These are phyloP conservation scores for Cygnus olor DNA, from an alignment of 2,797 vertebrate genomes.

Conservation along the genomic window DNA sequence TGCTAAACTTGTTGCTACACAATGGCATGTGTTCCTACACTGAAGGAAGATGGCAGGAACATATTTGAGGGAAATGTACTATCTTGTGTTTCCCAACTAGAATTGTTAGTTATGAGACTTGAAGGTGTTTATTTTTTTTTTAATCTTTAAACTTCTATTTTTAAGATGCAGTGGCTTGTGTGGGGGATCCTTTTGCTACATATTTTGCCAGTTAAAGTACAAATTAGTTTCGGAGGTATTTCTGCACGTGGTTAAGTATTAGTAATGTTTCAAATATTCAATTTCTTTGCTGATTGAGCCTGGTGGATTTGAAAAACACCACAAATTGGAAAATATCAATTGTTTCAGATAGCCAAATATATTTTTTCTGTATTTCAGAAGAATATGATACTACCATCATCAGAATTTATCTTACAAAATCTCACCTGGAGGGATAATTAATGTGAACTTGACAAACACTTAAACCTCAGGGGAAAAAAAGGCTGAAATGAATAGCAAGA, in stretches of 20 bases:
- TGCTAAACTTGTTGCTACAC: constrained; percentile 39
- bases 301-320: neutral
- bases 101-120: neutral
- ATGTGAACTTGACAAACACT: neutral
- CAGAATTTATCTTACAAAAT: neutral
- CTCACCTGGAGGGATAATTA: neutral
- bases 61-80: neutral
- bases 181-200: neutral
- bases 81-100: neutral
- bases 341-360: neutral
- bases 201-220: neutral
- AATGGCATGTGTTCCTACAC: neutral
- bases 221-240: neutral
- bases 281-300: neutral
- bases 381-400: neutral
- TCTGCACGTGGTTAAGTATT: neutral
- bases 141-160: neutral
- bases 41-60: neutral
- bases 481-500: neutral
- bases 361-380: neutral
- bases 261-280: neutral
- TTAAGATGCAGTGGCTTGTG: neutral
- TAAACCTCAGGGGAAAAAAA: neutral
- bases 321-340: neutral
- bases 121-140: neutral